Conservation (phyloP, 2,113 vertebrate genomes). For the Alosa alosa region DNA sequence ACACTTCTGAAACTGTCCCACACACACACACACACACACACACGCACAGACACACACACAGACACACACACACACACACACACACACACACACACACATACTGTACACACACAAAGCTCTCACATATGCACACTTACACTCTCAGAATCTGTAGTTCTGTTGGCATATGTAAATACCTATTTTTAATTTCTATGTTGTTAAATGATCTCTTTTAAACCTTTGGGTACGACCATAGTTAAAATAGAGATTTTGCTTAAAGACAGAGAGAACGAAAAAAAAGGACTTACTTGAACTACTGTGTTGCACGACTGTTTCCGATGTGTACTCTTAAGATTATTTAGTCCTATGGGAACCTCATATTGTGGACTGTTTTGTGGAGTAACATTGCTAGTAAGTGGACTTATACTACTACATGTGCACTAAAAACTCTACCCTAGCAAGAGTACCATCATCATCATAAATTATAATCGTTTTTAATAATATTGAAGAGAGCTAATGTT, state of each 20-base stretch:
- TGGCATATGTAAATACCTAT: slow-evolving; percentile 58
- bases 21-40: not conserved
- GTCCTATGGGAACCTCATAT: slow-evolving; percentile 41
- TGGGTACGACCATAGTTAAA: slow-evolving; percentile 51
- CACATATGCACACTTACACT: not conserved
- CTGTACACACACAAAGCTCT: not conserved
- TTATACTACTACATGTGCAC: not conserved
- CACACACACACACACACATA: not conserved
- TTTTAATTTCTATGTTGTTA: slow-evolving; percentile 59
- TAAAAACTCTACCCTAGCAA: not conserved
- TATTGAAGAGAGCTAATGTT: not conserved
- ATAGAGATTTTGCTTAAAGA: not conserved
- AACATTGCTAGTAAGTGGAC: not conserved
- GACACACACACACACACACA: not conserved
- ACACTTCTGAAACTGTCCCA: not conserved
- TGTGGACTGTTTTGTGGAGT: slow-evolving; percentile 31
- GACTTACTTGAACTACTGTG: slow-evolving; percentile 71
- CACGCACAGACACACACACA: not conserved
- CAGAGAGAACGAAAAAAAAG: slow-evolving; percentile 25
- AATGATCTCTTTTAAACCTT: slow-evolving; percentile 34
- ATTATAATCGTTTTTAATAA: not conserved
- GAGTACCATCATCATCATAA: not conserved
- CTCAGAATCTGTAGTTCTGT: slow-evolving; percentile 44
- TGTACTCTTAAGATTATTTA: not conserved
- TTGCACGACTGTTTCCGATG: not conserved